phyloP scores from a whole-genome alignment of 2,888 invertebrate species.

The Alloscopus bannaensis region DNA sequence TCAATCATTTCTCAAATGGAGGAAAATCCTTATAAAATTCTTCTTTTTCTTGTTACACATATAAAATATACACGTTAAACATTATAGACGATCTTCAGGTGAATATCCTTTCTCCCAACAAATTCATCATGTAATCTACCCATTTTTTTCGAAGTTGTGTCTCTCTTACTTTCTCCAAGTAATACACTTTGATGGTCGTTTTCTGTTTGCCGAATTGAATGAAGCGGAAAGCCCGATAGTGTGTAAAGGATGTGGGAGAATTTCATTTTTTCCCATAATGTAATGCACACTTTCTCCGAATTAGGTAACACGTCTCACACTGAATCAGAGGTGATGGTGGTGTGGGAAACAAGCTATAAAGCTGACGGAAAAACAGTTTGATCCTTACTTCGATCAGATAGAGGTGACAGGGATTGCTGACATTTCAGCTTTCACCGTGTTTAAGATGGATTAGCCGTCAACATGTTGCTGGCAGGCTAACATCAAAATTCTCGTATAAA shows the following conservation, averaged over 20 bases:
- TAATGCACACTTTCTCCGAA: too few relatives aligned
- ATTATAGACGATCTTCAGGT: background rate
- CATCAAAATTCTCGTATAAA: constrained; percentile 30
- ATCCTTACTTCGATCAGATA: constrained; percentile 63
- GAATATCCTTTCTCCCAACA: constrained; percentile 32
- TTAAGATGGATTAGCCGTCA: constrained; percentile 68
- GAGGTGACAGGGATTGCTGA: constrained; percentile 67
- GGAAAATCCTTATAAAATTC: constrained; percentile 30
- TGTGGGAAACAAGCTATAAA: constrained; percentile 48
- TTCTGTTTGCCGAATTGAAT: constrained; percentile 44
- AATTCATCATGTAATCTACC: constrained; percentile 38
- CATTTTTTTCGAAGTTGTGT: background rate
- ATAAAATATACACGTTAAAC: too few relatives aligned
- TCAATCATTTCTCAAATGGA: constrained; percentile 39
- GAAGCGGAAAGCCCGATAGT: constrained; percentile 60
- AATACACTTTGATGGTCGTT: background rate
- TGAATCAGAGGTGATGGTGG: constrained; percentile 21
- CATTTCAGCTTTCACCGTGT: constrained; percentile 66
- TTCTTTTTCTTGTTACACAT: background rate
- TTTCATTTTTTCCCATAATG: constrained; percentile 5
- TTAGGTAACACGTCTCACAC: too few relatives aligned
- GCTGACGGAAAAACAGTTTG: constrained; percentile 62
- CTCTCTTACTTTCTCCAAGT: background rate
- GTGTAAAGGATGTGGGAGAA: too few relatives aligned
- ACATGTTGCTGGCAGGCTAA: constrained; percentile 63